Evolutionary conservation across 2,888 invertebrate species (phyloP), one percentile per base, ranked within the genome.

Genomic region (Coremacera marginata): DNA sequence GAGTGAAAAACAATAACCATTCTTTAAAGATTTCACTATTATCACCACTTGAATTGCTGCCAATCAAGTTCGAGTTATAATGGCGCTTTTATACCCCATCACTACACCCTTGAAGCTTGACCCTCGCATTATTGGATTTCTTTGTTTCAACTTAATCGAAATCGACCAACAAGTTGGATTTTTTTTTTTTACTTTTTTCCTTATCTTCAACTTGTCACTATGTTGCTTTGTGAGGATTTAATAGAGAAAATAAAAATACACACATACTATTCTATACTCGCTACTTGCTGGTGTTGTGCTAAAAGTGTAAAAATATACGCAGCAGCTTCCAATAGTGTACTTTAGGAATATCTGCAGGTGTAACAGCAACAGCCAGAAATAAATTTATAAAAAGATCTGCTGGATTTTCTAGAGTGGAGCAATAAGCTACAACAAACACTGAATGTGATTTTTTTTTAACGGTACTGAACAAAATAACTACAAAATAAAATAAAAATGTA

Each of bases 291-390:
- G 31, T 14, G 31, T 25, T 49, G 16, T 44, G 68, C 49, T 51
- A 27, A 68, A 49, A 34, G 44, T 68, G 27, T 68, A 25, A 68
- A 68, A 51, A 25, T 44, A 51, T 68, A 37, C 44, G 60, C 25
- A 71, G 16, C 51, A 68, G 51, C 51, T 25, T 49, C 44, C 44
- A 49, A 7, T 37, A 11, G 44, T 44, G 44, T 1, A 44, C 11
- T 44, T 2, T 2, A 44, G 44, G 11, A 44, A 44, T 27, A 60
- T 60, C 27, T 27, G 25, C 49, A 49, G 65, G 9, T 31, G 11
- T 49, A 49, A 67, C 0, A 67, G 44, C 67, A 67, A 22, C 67
- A 67, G 25, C 49, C 34, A 27, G 14, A 60, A 60, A 67, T 49
- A 25, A 67, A 27, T 11, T 25, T 34, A 51, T 25, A 51, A 68